phyloP scores from a whole-genome alignment of 2,888 invertebrate species.

The Cantharis flavilabris region DNA sequence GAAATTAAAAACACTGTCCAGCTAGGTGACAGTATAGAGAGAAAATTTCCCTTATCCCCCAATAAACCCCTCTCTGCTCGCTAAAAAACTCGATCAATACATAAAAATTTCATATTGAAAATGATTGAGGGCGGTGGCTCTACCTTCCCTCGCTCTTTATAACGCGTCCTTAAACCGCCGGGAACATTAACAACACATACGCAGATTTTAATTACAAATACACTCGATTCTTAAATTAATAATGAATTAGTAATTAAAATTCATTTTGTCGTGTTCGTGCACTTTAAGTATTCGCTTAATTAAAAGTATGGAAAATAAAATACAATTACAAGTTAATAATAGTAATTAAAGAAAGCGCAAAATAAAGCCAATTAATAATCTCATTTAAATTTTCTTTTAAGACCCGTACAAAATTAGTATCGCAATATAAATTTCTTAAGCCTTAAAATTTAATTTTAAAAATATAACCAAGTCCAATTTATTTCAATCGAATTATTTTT shows the following conservation, averaged over 20 bases:
- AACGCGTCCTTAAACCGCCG: slow-evolving; percentile 26
- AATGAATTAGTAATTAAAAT: neutral
- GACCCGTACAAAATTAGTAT: neutral
- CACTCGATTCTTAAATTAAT: neutral
- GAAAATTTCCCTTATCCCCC: slow-evolving; percentile 38
- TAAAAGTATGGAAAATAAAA: neutral
- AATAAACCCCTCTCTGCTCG: slow-evolving; percentile 47
- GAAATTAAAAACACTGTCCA: slow-evolving; percentile 53
- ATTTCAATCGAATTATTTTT: neutral
- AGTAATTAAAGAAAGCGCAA: neutral
- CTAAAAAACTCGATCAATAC: slow-evolving; percentile 59
- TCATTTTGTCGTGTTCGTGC: neutral
- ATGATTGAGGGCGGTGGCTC: slow-evolving; percentile 56
- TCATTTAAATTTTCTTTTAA: neutral
- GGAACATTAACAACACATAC: slow-evolving; percentile 25
- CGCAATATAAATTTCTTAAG: neutral
- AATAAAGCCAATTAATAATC: neutral
- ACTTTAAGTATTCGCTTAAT: neutral
- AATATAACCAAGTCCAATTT: neutral
- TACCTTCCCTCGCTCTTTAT: slow-evolving; percentile 33
- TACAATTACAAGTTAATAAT: neutral
- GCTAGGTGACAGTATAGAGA: slow-evolving; percentile 49
- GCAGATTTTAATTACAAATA: slow-evolving; percentile 16
- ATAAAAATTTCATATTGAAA: slow-evolving; percentile 60
- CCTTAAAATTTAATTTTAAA: neutral